Evolutionary conservation across 2,113 vertebrate genomes (phyloP).

Genomic region (Corydoras maculifer): DNA sequence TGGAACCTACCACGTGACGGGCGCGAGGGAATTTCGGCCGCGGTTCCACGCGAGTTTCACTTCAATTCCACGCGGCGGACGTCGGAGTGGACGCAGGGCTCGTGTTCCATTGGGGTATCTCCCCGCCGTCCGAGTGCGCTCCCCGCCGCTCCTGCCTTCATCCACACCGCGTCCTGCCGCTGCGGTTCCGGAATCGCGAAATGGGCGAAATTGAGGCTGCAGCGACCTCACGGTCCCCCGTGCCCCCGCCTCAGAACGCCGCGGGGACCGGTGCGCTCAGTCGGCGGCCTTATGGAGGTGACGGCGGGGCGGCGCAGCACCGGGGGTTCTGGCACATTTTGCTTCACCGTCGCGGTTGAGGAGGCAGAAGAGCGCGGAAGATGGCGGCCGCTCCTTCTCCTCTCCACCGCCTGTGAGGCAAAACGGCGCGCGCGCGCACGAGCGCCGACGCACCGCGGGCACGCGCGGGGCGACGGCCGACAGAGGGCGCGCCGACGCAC

Average conservation of each 20-base stretch:
- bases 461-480: constrained; percentile 48
- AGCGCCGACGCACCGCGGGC: constrained; percentile 47
- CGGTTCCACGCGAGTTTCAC: constrained; percentile 78
- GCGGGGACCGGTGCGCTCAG: constrained; percentile 30
- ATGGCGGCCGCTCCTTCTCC: constrained; percentile 86
- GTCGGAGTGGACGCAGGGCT: not conserved
- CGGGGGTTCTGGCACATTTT: constrained; percentile 54
- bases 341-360: constrained; percentile 39
- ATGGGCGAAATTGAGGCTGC: constrained; percentile 62
- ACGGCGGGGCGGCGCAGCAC: constrained; percentile 38
- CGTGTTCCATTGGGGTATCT: constrained; percentile 47
- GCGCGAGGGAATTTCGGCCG: constrained; percentile 82
- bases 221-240: constrained; percentile 52
- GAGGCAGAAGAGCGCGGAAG: constrained; percentile 82
- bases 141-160: constrained; percentile 32
- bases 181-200: constrained; percentile 68
- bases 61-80: constrained; percentile 41
- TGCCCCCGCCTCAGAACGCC: constrained; percentile 28
- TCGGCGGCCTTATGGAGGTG: constrained; percentile 46
- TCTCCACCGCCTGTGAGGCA: constrained; percentile 9
- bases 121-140: constrained; percentile 28
- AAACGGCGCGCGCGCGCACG: constrained; percentile 40
- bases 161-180: constrained; percentile 43
- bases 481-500: constrained; percentile 57
- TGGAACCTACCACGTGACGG: constrained; percentile 94